Percentiles rank a stretch among this genome's conserved stretches.
Conservation (phyloP, 2,113 vertebrate genomes). For the Laterallus jamaicensis region DNA sequence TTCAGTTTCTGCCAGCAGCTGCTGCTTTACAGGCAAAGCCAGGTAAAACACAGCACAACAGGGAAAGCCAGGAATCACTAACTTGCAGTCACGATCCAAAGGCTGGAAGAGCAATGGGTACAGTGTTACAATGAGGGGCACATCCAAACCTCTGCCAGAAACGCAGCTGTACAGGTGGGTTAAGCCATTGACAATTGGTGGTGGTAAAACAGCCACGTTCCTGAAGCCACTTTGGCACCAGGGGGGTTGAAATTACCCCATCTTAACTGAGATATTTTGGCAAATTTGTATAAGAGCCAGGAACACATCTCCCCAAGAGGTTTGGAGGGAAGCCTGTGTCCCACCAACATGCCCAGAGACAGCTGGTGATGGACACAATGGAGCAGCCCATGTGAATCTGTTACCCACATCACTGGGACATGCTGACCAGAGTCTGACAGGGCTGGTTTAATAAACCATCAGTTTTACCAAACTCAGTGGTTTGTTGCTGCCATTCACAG, state of each 20-base stretch:
- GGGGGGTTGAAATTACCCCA: neutral
- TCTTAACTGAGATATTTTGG: neutral
- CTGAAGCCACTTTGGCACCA: neutral
- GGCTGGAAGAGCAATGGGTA: neutral
- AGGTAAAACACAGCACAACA: neutral
- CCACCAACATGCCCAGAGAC: neutral
- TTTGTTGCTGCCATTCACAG: too few species aligned
- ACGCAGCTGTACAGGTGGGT: fast-evolving
- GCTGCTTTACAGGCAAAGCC: neutral
- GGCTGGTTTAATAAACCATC: neutral
- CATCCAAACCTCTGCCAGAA: neutral
- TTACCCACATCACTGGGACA: fast-evolving
- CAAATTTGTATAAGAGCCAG: fast-evolving
- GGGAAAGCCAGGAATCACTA: neutral
- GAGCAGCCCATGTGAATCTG: fast-evolving
- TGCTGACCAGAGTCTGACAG: neutral
- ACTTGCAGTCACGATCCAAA: neutral
- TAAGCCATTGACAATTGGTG: neutral
- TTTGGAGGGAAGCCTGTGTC: neutral
- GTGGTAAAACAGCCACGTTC: neutral
- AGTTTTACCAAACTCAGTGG: neutral
- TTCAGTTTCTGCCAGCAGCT: neutral
- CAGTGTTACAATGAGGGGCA: neutral
- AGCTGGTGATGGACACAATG: neutral
- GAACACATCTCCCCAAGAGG: fast-evolving